phyloP scores from a whole-genome alignment of 2,113 vertebrate species.

The Sprattus sprattus region DNA sequence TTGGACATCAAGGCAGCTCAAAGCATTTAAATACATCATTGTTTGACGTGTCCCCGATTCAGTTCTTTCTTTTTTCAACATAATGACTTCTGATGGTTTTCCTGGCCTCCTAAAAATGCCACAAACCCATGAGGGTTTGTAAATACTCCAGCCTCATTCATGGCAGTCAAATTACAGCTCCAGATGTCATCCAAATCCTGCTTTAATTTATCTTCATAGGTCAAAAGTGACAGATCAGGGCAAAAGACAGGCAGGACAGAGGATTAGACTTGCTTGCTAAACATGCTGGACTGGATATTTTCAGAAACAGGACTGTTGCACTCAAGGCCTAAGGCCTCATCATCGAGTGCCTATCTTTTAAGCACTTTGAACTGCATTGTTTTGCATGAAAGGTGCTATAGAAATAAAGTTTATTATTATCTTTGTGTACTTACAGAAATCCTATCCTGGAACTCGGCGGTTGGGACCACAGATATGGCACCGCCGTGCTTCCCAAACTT shows the following conservation, averaged over 20 bases:
- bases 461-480: conserved; percentile 86
- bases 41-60: neutral
- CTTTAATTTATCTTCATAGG: neutral
- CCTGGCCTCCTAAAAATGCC: neutral
- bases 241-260: neutral
- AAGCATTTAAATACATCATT: neutral
- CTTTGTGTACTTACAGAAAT: conserved; percentile 81
- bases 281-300: neutral
- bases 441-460: conserved; percentile 89
- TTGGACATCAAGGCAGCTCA: neutral
- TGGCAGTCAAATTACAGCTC: neutral
- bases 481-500: conserved; percentile 96
- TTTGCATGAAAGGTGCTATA: no score
- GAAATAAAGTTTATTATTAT: no score
- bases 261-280: no score
- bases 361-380: no score
- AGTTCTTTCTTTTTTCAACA: neutral
- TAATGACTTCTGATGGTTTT: neutral
- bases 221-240: neutral
- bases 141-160: neutral
- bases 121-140: neutral
- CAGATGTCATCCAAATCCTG: neutral
- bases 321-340: no score
- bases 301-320: neutral
- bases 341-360: no score